Evolutionary conservation across 2,888 invertebrate species (phyloP).

Genomic region (Drosophila meridionalis): DNA sequence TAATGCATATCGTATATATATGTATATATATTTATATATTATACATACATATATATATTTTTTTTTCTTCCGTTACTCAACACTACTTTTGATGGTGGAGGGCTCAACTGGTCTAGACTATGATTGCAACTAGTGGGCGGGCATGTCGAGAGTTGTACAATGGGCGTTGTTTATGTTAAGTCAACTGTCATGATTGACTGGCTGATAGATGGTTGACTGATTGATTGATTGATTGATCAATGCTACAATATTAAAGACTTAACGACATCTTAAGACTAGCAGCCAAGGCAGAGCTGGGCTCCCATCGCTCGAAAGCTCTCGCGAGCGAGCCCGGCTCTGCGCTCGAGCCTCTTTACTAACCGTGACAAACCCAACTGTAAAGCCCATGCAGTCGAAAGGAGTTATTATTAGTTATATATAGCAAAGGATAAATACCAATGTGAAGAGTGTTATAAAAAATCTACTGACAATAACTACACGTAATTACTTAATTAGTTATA

Average conservation of each 20-base stretch:
- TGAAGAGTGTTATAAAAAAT: conserved; percentile 10
- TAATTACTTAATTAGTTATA: conserved; percentile 28
- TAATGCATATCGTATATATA: conserved; percentile 1
- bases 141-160: conserved; percentile 12
- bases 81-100: conserved; percentile 16
- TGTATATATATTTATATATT: not conserved
- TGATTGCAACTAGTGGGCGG: conserved; percentile 16
- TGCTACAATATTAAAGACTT: conserved; percentile 16
- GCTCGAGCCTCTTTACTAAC: conserved; percentile 3
- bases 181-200: conserved; percentile 38
- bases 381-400: conserved; percentile 32
- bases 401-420: not conserved
- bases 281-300: conserved; percentile 6
- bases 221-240: conserved; percentile 32
- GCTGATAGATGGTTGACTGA: conserved; percentile 30
- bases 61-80: conserved; percentile 18
- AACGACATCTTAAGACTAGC: conserved; percentile 27
- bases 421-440: conserved; percentile 16
- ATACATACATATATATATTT: conserved; percentile 17
- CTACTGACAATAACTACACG: conserved; percentile 28
- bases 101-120: conserved; percentile 37
- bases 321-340: not conserved
- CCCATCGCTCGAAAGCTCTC: not conserved
- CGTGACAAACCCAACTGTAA: conserved; percentile 9
- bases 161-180: conserved; percentile 19